Evolutionary conservation across 2,113 vertebrate species (phyloP).

Genomic region (Corythornis madagascariensis): DNA sequence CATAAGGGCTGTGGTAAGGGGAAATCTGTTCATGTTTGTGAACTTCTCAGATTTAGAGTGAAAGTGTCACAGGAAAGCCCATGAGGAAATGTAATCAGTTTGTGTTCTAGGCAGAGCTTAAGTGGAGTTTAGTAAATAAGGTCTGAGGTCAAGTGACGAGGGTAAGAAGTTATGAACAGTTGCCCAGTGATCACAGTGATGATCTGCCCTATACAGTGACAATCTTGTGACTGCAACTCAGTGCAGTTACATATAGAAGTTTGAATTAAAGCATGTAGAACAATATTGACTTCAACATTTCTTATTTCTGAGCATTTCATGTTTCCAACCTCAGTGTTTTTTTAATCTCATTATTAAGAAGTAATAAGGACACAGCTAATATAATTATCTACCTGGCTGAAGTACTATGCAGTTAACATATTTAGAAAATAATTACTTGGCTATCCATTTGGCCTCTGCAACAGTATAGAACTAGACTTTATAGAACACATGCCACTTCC

Average conservation of each 20-base stretch:
- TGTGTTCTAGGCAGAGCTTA: constrained; percentile 29
- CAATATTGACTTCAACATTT: not conserved
- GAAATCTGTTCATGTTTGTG: not conserved
- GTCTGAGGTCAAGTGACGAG: constrained; percentile 41
- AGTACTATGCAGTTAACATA: not conserved
- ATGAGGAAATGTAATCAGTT: constrained; percentile 35
- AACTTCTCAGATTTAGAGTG: not conserved
- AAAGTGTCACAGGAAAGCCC: constrained; percentile 47
- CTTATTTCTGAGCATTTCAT: not conserved
- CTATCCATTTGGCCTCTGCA: not conserved
- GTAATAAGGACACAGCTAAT: not conserved
- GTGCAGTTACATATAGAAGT: not conserved
- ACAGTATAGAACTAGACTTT: not conserved
- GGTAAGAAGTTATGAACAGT: constrained; percentile 11
- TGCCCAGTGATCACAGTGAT: not conserved
- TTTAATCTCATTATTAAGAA: not conserved
- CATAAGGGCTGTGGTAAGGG: not conserved
- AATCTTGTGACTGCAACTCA: not conserved
- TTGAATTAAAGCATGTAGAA: not conserved
- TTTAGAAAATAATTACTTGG: not conserved
- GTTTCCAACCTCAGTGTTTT: not conserved
- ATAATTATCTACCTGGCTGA: not conserved
- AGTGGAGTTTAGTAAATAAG: constrained; percentile 55
- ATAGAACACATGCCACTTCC: not conserved
- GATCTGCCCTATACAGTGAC: not conserved